Evolutionary conservation across 2,888 invertebrate species (phyloP), one percentile per base, ranked within the genome.

Genomic region (Epinotia demarniana): DNA sequence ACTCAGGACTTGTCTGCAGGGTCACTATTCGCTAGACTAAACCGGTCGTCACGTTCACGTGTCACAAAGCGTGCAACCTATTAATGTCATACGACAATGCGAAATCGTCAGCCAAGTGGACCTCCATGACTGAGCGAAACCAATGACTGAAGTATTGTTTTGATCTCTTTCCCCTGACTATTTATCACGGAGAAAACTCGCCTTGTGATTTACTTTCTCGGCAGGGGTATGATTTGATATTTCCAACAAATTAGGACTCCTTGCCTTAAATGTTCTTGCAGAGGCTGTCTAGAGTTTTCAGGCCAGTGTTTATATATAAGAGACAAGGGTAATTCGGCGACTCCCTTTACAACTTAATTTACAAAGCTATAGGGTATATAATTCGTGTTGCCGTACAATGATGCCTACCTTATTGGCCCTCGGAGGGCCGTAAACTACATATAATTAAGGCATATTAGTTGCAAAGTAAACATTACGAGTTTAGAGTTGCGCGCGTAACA

Each of bases 361-460:
- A 60, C 60, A 43, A 16, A 39, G 39, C 68, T 53, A 39, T 53
- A 53, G 13, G 13, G 68, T 27, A n/a, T 67, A 73, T 69, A 61
- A 73, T 68, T 73, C 61, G 62, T 46, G 68, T 23, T 74, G 18
- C 63, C 33, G 63, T 53, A 72, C 61, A 75, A 67, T 67, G 61
- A 71, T 43, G 61, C 19, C 19, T 67, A 61, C 66, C 57, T 71
- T 72, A 72, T 75, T 67, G 66, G 71, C 66, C 75, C 61, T 67
- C 19, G 46, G 75, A 71, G 71, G 43, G 27, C 55, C 53, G 71
- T 75, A 62, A 72, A 75, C 67, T 75, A 39, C 39, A 39, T 39
- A 75, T 75, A 75, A 75, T 75, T 53, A 72, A 67, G 71, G 53
- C 19, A 71, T 62, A 67, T 61, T 67, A 72, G 70, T 16, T 39